Percentiles rank a stretch among this genome's conserved stretches.
Conservation (phyloP, 2,888 invertebrate species). For the Doris montereyensis region DNA sequence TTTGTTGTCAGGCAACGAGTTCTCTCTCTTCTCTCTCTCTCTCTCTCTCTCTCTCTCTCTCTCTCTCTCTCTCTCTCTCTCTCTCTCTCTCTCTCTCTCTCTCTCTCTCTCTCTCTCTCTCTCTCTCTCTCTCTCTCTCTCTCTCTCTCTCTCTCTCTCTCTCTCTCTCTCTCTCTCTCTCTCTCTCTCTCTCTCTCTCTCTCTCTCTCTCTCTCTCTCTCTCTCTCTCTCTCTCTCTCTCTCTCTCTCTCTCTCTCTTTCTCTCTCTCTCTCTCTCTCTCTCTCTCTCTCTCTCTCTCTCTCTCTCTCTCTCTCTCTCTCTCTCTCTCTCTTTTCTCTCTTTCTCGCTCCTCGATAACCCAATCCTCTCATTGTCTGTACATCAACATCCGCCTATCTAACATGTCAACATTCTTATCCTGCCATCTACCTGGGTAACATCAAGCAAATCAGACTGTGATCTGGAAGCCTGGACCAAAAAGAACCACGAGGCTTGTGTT, state of each 20-base stretch:
- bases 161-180: not conserved
- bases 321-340: not conserved
- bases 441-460: constrained; percentile 43
- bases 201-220: not conserved
- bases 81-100: not conserved
- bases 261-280: not conserved
- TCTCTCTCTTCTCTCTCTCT: not conserved
- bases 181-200: not conserved
- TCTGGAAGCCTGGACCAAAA: constrained; percentile 43
- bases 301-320: not conserved
- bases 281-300: not conserved
- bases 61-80: not conserved
- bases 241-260: not conserved
- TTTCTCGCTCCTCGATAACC: not conserved
- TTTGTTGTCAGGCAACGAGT: too few relatives aligned
- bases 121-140: not conserved
- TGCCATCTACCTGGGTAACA: constrained; percentile 35
- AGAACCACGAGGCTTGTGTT: constrained; percentile 45
- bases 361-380: not conserved
- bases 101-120: not conserved
- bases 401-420: not conserved
- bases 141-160: not conserved
- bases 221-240: not conserved
- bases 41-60: not conserved
- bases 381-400: too few relatives aligned